Evolutionary conservation across 2,888 invertebrate genomes (phyloP).

Genomic region (Heliconius cydno): DNA sequence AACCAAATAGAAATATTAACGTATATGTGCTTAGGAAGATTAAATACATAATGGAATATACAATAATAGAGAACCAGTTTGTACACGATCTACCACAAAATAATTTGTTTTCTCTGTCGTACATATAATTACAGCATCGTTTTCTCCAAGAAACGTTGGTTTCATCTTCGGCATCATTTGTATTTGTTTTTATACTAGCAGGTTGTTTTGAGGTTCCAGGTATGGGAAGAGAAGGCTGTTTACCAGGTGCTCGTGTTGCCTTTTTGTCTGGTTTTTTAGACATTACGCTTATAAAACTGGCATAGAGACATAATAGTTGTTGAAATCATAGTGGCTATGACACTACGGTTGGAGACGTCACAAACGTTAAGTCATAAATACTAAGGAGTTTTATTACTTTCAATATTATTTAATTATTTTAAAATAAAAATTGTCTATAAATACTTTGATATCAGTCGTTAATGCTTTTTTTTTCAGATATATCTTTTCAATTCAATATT

Average conservation of each 20-base stretch:
- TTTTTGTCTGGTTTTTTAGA: slow-evolving; percentile 36
- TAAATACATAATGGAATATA: slow-evolving; percentile 65
- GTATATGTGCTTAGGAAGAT: slow-evolving; percentile 66
- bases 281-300: slow-evolving; percentile 35
- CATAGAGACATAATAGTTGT: slow-evolving; percentile 23
- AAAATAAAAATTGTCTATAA: not conserved
- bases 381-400: slow-evolving; percentile 6
- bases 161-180: slow-evolving; percentile 20
- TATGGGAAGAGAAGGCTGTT: slow-evolving; percentile 39
- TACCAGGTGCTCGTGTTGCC: slow-evolving; percentile 11
- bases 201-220: slow-evolving; percentile 46
- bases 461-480: too few species aligned
- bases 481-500: too few species aligned
- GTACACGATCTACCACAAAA: slow-evolving; percentile 62
- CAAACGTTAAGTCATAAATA: not conserved
- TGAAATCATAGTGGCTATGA: slow-evolving; percentile 28
- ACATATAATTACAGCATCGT: slow-evolving; percentile 53
- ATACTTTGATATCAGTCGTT: too few species aligned
- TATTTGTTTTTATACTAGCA: not conserved
- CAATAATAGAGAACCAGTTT: slow-evolving; percentile 63
- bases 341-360: not conserved
- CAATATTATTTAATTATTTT: not conserved
- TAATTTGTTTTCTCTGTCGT: slow-evolving; percentile 58
- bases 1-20: slow-evolving; percentile 59
- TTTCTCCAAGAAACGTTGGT: slow-evolving; percentile 44